These are phyloP conservation scores for Nannoperca australis DNA, from an alignment of 2,797 vertebrate species.

Conservation along the genomic window DNA sequence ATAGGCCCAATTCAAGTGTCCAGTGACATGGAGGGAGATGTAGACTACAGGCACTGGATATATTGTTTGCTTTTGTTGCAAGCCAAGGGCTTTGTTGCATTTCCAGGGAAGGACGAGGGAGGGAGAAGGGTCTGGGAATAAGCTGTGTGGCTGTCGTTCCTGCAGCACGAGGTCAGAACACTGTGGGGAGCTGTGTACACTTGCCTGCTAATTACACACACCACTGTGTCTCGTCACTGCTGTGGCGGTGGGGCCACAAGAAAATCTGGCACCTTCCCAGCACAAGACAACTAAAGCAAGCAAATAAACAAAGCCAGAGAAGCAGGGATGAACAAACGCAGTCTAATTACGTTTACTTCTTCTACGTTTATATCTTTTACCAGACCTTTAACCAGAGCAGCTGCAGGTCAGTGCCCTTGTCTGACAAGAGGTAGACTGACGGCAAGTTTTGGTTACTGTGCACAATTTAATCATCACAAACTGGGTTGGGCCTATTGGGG, in stretches of 20 bases:
- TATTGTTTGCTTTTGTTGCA: constrained; percentile 69
- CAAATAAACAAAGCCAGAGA: constrained; percentile 67
- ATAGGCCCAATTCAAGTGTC: constrained; percentile 47
- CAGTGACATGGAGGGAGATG: constrained; percentile 33
- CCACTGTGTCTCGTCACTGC: constrained; percentile 75
- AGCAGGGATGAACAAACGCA: constrained; percentile 66
- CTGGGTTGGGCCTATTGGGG: constrained; percentile 34
- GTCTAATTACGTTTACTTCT: constrained; percentile 83
- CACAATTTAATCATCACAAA: constrained; percentile 61
- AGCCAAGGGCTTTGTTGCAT: constrained; percentile 67
- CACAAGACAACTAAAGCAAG: constrained; percentile 70
- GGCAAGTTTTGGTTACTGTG: constrained; percentile 49
- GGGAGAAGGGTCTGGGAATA: constrained; percentile 45
- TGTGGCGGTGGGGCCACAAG: constrained; percentile 74
- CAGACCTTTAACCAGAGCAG: constrained; percentile 41
- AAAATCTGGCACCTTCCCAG: constrained; percentile 83
- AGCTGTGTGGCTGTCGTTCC: constrained; percentile 58
- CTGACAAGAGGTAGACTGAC: constrained; percentile 56
- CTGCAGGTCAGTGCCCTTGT: constrained; percentile 59
- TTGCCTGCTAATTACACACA: constrained; percentile 85
- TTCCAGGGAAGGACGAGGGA: constrained; percentile 42
- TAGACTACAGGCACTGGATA: constrained; percentile 35
- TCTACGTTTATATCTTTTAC: constrained; percentile 73
- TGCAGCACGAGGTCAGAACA: constrained; percentile 81
- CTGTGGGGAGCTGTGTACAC: constrained; percentile 84